Percentiles rank a stretch among this genome's conserved stretches.
phyloP scores from a whole-genome alignment of 64 coral and sea anemone genomes.

The Stichodactyla mertensii region DNA sequence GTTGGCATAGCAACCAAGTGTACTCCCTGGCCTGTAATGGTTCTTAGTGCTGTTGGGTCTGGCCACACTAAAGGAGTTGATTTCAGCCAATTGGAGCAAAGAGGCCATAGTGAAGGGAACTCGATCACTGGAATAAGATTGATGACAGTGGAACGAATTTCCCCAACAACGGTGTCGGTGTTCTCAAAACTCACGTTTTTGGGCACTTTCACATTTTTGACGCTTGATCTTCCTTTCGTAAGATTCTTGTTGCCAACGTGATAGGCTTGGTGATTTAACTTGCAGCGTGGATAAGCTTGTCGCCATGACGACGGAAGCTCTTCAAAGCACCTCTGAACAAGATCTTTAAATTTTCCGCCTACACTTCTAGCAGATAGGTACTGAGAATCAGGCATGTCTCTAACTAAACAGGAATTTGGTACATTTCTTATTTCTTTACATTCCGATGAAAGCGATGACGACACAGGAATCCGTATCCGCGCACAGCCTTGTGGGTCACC shows the following conservation, averaged over 20 bases:
- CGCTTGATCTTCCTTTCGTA: not conserved
- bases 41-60: not conserved
- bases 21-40: slow-evolving; percentile 42
- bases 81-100: slow-evolving; percentile 67
- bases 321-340: not conserved
- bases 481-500: slow-evolving; percentile 59
- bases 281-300: not conserved
- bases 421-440: not conserved
- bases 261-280: slow-evolving; percentile 6
- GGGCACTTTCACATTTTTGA: not conserved
- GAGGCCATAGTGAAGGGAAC: slow-evolving; percentile 55
- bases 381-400: not conserved
- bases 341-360: not conserved
- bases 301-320: not conserved
- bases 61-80: slow-evolving; percentile 49
- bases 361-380: not conserved
- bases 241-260: not conserved
- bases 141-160: slow-evolving; percentile 25
- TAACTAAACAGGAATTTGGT: not conserved
- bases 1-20: slow-evolving; percentile 61
- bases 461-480: slow-evolving; percentile 21
- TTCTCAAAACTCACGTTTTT: not conserved
- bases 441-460: not conserved
- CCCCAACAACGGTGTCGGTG: not conserved
- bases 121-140: slow-evolving; percentile 69